Conservation (phyloP, 2,797 vertebrate genomes). For the Sebastes melanostomus region DNA sequence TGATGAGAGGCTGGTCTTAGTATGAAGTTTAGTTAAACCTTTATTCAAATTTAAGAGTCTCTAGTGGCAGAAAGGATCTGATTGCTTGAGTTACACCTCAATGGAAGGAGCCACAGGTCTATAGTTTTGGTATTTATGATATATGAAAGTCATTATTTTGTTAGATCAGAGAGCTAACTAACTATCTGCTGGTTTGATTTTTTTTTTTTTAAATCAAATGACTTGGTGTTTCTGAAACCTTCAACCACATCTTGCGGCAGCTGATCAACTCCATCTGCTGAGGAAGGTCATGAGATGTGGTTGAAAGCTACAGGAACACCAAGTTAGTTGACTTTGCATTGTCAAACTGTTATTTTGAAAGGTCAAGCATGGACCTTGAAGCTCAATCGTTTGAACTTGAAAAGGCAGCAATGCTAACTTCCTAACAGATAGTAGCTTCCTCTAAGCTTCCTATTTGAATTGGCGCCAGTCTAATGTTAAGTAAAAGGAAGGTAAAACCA, state of each 20-base stretch:
- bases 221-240: too few species aligned
- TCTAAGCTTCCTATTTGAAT: too few species aligned
- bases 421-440: not conserved
- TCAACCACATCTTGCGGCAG: too few species aligned
- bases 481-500: too few species aligned
- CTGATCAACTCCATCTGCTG: not conserved
- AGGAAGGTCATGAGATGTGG: not conserved
- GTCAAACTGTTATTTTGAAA: not conserved
- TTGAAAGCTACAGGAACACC: not conserved
- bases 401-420: not conserved
- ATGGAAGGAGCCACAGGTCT: not conserved
- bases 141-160: not conserved
- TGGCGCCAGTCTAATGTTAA: too few species aligned
- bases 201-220: too few species aligned
- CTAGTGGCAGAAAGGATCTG: not conserved
- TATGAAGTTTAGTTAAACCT: not conserved
- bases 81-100: not conserved
- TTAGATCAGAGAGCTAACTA: too few species aligned
- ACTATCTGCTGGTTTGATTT: not conserved
- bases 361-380: not conserved
- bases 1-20: conserved; percentile 10
- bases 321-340: not conserved
- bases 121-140: not conserved
- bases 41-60: not conserved
- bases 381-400: not conserved